phyloP scores from a whole-genome alignment of 2,113 vertebrate genomes.

The Papio anubis region DNA sequence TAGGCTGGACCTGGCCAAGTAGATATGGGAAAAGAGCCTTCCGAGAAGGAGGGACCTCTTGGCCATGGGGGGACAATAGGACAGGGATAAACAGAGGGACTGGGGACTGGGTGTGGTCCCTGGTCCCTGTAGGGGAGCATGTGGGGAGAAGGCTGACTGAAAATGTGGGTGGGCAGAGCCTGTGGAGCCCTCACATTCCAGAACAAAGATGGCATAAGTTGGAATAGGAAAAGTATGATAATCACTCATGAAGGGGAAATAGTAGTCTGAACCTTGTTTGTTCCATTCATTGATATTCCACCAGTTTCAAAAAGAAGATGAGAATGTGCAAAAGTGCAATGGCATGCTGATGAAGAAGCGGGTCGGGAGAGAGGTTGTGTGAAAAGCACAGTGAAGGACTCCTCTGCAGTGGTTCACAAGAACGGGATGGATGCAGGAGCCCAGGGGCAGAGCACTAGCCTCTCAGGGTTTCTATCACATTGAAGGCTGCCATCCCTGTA shows the following conservation, averaged over 20 bases:
- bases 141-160: not conserved
- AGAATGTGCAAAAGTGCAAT: not conserved
- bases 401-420: not conserved
- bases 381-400: not conserved
- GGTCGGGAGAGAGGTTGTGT: not conserved
- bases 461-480: not conserved
- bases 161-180: not conserved
- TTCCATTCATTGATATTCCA: not conserved
- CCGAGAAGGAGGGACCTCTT: not conserved
- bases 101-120: too few species aligned
- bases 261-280: not conserved
- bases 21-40: not conserved
- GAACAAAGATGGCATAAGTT: not conserved
- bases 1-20: not conserved
- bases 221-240: not conserved
- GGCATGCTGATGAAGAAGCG: not conserved
- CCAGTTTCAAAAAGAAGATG: not conserved
- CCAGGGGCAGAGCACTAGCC: not conserved
- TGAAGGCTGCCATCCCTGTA: not conserved
- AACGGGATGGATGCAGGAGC: not conserved
- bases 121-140: rapidly evolving
- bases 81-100: not conserved
- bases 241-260: not conserved
- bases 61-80: too few species aligned
- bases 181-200: not conserved